Conservation (phyloP, 1,140 invertebrate species). For the Xylocopa sonorina region DNA sequence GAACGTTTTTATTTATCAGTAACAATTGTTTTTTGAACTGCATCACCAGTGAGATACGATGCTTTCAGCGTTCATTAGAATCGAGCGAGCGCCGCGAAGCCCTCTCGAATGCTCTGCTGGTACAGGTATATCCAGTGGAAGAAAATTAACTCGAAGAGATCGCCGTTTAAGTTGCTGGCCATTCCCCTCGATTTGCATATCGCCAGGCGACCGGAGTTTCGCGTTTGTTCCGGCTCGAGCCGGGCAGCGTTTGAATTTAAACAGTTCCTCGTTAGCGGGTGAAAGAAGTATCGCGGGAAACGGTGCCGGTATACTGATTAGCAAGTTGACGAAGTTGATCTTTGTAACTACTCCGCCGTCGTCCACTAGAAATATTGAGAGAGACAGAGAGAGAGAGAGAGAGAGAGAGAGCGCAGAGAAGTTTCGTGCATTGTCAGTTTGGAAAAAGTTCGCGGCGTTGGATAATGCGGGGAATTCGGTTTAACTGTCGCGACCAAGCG, state of each 20-base stretch:
- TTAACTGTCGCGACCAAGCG: too few relatives aligned
- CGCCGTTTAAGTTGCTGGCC: neutral
- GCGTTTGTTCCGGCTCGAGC: neutral
- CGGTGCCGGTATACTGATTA: neutral
- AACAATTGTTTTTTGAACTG: too few relatives aligned
- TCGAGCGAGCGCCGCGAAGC: too few relatives aligned
- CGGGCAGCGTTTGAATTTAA: constrained; percentile 5
- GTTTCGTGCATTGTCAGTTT: neutral
- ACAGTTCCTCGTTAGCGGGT: neutral
- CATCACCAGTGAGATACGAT: too few relatives aligned
- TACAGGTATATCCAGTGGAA: neutral
- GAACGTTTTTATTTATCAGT: too few relatives aligned
- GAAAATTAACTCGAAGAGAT: constrained; percentile 47
- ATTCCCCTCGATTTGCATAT: constrained; percentile 8
- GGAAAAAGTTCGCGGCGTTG: neutral
- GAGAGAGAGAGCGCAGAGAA: too few relatives aligned
- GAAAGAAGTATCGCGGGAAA: neutral
- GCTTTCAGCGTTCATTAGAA: too few relatives aligned
- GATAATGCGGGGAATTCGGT: too few relatives aligned
- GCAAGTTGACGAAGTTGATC: neutral
- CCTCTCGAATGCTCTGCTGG: too few relatives aligned
- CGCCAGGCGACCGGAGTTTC: neutral
- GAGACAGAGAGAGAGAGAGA: too few relatives aligned
- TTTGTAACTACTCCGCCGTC: neutral
- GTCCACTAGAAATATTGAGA: neutral